Evolutionary conservation across 2,113 vertebrate genomes (phyloP), one percentile per base, ranked within the genome.

Genomic region (Psilopsiagon aurifrons): DNA sequence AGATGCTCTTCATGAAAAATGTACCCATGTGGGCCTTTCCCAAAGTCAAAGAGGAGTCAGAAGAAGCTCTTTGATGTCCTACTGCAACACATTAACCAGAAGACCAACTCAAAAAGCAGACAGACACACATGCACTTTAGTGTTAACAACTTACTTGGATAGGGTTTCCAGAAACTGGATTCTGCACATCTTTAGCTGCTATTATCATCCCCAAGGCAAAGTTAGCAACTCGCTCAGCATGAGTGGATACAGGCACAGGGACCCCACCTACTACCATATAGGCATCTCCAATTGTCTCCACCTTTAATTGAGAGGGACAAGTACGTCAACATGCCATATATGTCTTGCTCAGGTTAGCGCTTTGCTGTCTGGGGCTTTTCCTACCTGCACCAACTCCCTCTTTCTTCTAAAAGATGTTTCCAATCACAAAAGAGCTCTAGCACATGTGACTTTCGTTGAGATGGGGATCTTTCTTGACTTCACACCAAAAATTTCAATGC

Each of bases 201-300:
- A 98, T 96, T 37, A 98, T 97, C 97, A 98, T 98, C 74, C 98
- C 98, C 89, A 98, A 85, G 83, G 98, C 98, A 91, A 98, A 98
- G 88, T 98, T 98, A 33, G 98, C 98, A 83, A 98, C 97, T 57
- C 97, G 80, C 91, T 98, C 98, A 17, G 98, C 98, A 1, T 98
- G 98, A 41, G 97, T 98, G 83, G 98, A 93, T 7, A 98, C 97
- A 4, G 98, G 98, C 37, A 98, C 97, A 13, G 98, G 98, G 9
- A 98, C 98, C 4, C 98, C 98, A 39, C 98, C 98, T 10, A 98
- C 98, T 29, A 98, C 98, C 98, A 98, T 98, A 43, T 98, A 98
- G 73, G 98, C 98, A 92, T 98, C 98, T 37, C 98, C 98, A 67
- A 98, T 98, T 11, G 98, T 98, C 94, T 98, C 98, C 92, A 98